Evolutionary conservation across 2,797 vertebrate species (phyloP), one percentile per base, ranked within the genome.

Genomic region (Cichlasoma orientale): DNA sequence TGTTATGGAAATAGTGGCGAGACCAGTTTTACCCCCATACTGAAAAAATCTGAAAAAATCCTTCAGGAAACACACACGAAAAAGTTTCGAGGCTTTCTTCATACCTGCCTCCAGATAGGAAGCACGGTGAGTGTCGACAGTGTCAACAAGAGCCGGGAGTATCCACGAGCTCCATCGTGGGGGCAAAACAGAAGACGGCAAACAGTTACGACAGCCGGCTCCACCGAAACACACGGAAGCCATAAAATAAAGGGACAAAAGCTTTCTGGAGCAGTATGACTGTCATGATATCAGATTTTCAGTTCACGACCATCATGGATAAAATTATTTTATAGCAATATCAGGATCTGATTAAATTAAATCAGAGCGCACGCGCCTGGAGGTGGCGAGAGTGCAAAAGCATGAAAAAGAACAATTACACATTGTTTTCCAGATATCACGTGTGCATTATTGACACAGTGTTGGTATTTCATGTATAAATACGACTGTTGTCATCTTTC

Each of bases 171-270:
- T 47, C 61, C 47, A 2, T 29, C 29, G 41, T 50, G 29, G 63
- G 13, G 44, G 63, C 63, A 50, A 68, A 50, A 50, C 25, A 68
- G 63, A 68, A 68, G 44, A n/a, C 63, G 8, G 16, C 25, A 66
- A 63, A 63, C 59, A 44, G 14, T 23, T 61, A 41, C n/a, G 59
- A 63, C 59, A 63, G 23, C 13, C 59, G 25, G 14, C 27, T 25
- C 41, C 47, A 68, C 41, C 63, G 19, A 68, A 50, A 50, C 25
- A 68, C 27, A 29, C 25, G 29, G 9, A 68, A 27, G 3, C 50
- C 47, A 50, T 68, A 10, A 50, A 50, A 29, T 29, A 12, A 25
- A 68, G 19, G 16, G 5, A 5, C 31, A 33, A 33, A 33, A n/a
- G n/a, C n/a, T n/a, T n/a, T n/a, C n/a, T n/a, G n/a, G 23, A 66